Conservation (phyloP, 2,888 invertebrate genomes). For the Phrixothrix hirtus region DNA sequence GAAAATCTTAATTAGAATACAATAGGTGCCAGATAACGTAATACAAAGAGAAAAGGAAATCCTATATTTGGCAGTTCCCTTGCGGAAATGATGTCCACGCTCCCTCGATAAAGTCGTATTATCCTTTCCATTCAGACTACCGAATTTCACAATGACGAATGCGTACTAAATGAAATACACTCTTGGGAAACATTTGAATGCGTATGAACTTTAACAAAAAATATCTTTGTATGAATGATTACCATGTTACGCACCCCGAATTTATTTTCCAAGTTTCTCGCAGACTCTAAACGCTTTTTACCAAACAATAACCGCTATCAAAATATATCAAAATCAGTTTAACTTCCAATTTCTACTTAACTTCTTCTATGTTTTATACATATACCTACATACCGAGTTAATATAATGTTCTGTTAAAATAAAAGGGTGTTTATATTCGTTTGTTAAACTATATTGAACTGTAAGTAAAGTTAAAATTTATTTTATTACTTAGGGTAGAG, state of each 20-base stretch:
- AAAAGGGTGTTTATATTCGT: too few species aligned
- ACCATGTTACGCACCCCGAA: conserved; percentile 10
- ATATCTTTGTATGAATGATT: conserved; percentile 15
- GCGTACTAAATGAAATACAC: conserved; percentile 14
- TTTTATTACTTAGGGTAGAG: too few species aligned
- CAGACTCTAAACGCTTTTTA: neutral
- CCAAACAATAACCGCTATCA: neutral
- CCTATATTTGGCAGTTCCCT: conserved; percentile 14
- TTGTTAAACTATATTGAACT: too few species aligned
- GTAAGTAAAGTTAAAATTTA: too few species aligned
- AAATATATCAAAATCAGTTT: neutral
- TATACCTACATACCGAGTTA: too few species aligned
- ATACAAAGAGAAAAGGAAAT: conserved; percentile 12
- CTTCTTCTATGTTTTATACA: too few species aligned
- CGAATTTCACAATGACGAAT: conserved; percentile 14
- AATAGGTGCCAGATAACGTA: conserved; percentile 11
- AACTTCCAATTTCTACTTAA: neutral
- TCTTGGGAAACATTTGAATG: conserved; percentile 20
- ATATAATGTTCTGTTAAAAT: too few species aligned
- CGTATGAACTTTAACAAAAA: conserved; percentile 21
- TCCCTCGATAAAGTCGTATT: conserved; percentile 12
- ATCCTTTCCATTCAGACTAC: conserved; percentile 14
- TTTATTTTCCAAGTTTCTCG: conserved; percentile 9
- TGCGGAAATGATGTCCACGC: conserved; percentile 20
- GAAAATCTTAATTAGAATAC: conserved; percentile 11